Evolutionary conservation across 1,140 invertebrate species (phyloP).

Genomic region (Lordiphosa clarofinis): DNA sequence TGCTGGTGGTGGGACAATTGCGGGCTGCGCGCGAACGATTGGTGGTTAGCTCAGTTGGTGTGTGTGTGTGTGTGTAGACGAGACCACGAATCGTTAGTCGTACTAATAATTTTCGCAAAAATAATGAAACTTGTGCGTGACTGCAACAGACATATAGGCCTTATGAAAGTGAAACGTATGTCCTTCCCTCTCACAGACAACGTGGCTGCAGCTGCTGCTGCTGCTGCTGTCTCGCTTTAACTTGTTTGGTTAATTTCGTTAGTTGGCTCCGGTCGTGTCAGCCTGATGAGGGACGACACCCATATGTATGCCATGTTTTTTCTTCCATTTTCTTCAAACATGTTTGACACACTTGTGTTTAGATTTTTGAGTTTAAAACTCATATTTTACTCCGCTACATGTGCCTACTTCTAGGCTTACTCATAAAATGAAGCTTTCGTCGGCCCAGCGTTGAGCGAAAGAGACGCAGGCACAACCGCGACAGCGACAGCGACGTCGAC

Average conservation of each 20-base stretch:
- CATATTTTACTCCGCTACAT: conserved; percentile 30
- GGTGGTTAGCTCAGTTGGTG: conserved; percentile 55
- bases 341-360: no score
- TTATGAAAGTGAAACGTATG: conserved; percentile 3
- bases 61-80: conserved; percentile 15
- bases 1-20: conserved; percentile 54
- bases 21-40: conserved; percentile 74
- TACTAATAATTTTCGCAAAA: conserved; percentile 76
- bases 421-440: conserved; percentile 29
- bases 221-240: conserved; percentile 68
- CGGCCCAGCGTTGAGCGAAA: background rate
- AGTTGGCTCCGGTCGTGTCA: conserved; percentile 43
- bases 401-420: conserved; percentile 28
- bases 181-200: conserved; percentile 8
- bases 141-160: conserved; percentile 3
- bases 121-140: conserved; percentile 58
- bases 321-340: background rate
- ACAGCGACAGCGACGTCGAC: conserved; percentile 6
- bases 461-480: conserved; percentile 1
- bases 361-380: conserved; percentile 9
- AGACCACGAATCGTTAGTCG: conserved; percentile 78
- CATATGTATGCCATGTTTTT: background rate
- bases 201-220: background rate
- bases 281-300: conserved; percentile 29
- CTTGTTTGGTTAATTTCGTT: conserved; percentile 71